Conservation (phyloP, 2,797 vertebrate genomes). For the Myiothlypis chrysogaster region DNA sequence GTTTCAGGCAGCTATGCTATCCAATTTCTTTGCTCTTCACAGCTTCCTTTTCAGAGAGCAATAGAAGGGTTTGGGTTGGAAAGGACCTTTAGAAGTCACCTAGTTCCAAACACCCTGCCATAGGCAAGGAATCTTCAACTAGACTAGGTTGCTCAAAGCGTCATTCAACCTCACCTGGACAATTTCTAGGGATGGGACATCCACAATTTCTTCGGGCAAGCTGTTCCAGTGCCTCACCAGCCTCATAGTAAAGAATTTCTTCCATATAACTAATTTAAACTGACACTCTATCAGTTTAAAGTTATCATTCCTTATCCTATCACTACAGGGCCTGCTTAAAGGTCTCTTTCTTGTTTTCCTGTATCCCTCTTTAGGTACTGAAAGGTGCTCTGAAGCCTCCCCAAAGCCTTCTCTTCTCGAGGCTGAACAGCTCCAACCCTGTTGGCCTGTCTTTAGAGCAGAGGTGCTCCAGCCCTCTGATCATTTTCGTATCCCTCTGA, state of each 20-base stretch:
- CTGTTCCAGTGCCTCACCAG: background rate
- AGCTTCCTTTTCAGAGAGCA: background rate
- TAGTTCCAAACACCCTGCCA: background rate
- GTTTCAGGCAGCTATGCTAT: background rate
- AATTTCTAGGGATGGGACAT: background rate
- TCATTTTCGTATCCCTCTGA: background rate
- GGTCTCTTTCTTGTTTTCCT: background rate
- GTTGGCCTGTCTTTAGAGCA: background rate
- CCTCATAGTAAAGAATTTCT: background rate
- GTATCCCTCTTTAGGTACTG: background rate
- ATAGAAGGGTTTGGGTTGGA: background rate
- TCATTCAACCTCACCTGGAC: background rate
- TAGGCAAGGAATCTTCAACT: background rate
- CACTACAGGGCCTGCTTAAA: background rate
- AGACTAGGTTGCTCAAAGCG: background rate
- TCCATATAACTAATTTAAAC: background rate
- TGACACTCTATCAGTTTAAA: background rate
- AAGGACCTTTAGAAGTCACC: background rate
- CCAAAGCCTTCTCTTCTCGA: background rate
- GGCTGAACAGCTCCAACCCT: background rate
- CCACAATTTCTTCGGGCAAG: background rate
- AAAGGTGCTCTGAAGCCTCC: background rate
- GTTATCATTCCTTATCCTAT: background rate
- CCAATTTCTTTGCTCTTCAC: accelerated
- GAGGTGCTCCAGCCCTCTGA: background rate